A percentile compares a stretch with the other conserved stretches of the same genome.
Conservation (phyloP, 2,797 vertebrate genomes). For the Nyctibius grandis region DNA sequence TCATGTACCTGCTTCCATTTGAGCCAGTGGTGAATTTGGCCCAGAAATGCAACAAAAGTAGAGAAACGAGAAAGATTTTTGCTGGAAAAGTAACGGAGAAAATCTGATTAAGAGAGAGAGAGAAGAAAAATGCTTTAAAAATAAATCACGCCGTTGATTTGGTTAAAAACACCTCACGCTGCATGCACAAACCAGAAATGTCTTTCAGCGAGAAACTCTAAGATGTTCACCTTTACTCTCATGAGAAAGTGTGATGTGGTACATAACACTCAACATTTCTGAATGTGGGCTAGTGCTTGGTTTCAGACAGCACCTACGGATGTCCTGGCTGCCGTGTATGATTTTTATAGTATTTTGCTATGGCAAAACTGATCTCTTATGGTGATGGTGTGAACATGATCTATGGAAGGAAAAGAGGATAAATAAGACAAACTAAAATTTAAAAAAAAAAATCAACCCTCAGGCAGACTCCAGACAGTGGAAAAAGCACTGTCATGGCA, state of each 20-base stretch:
- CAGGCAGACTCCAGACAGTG: background rate
- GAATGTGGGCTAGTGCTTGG: background rate
- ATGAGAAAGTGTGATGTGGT: background rate
- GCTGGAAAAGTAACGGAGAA: slow-evolving; percentile 23
- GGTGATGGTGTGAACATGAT: background rate
- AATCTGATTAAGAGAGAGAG: slow-evolving; percentile 1
- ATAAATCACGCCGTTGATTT: background rate
- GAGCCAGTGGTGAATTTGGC: slow-evolving; percentile 55
- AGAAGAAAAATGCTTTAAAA: slow-evolving; percentile 6
- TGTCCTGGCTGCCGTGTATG: background rate
- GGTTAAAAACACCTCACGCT: slow-evolving; percentile 16
- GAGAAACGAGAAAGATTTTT: slow-evolving; percentile 43
- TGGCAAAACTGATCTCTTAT: background rate
- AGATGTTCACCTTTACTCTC: slow-evolving; percentile 61
- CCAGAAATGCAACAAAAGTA: slow-evolving; percentile 46
- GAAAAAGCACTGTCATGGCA: background rate
- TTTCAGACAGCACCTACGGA: background rate
- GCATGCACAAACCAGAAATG: slow-evolving; percentile 44
- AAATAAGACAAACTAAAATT: background rate
- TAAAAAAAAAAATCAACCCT: background rate
- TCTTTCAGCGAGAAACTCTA: slow-evolving; percentile 23
- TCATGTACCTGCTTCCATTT: slow-evolving; percentile 48
- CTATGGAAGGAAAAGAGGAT: background rate
- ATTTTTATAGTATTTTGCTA: background rate
- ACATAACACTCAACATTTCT: background rate